Base-by-base conservation (phyloP, 2,797 vertebrate genomes). In the Dermochelys coriacea region DNA sequence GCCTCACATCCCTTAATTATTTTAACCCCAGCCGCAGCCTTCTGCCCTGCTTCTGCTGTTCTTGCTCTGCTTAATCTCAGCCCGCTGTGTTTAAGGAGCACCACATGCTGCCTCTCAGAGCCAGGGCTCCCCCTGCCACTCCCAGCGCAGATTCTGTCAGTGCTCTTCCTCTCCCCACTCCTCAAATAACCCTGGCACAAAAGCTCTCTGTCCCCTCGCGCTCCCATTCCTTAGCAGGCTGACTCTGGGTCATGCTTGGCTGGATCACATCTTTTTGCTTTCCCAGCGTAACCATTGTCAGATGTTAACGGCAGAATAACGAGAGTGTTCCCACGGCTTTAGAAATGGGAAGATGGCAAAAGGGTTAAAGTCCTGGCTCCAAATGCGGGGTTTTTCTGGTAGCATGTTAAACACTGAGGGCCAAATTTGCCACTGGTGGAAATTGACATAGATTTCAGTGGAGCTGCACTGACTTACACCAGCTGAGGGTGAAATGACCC, bases 261-360 rank as follows among this genome's bases (percentile, higher is more conserved):
- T 91, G 2, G 59, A 1, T 1, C 0, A 2, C 12, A 37, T 11
- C 91, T 15, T 23, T 81, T 78, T 79, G 82, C 54, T 82, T 51
- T 57, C 1, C 0, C 15, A 57, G 2, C 45, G 12, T 16, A 3
- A n/a, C 0, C 0, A 37, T 77, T 94, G 86, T 15, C 45, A 14
- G 4, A 4, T 16, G 81, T 80, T 31, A 0, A 2, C 21, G 12
- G 57, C 0, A 45, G 29, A 34, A n/a, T 34, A 50, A 54, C 0
- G 0, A 68, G 34, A 52, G 25, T 4, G 31, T 77, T 94, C 68
- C 86, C 91, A 74, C 85, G 71, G 85, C 4, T 5, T 2, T 64
- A 5, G 84, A 59, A 88, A 21, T 64, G 49, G 9, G 80, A 47
- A 82, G 87, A 1, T 3, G 23, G 83, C 71, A 77, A 27, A 27